Evolutionary conservation across 2,797 vertebrate species (phyloP).

Genomic region (Coluber constrictor): DNA sequence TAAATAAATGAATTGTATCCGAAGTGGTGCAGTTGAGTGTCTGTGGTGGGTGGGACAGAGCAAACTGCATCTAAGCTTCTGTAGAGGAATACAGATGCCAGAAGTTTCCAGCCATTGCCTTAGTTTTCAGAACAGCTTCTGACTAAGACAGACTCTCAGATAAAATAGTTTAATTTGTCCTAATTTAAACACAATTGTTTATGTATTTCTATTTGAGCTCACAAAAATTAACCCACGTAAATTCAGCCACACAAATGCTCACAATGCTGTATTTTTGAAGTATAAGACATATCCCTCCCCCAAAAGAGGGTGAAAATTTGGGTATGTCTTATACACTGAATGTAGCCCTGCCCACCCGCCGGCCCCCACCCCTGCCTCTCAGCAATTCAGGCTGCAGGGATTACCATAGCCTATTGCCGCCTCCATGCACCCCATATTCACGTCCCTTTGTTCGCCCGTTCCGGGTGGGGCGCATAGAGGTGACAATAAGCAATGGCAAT

Average conservation of each 20-base stretch:
- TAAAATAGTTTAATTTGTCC: background rate
- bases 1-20: conserved; percentile 3
- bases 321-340: no score
- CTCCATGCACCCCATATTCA: no score
- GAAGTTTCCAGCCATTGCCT: background rate
- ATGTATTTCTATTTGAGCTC: background rate
- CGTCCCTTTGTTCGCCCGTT: no score
- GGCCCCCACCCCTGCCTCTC: no score
- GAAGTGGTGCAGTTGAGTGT: background rate
- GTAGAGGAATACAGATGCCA: background rate
- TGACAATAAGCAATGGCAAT: no score
- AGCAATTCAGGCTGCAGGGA: no score
- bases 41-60: background rate
- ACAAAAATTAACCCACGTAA: background rate
- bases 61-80: background rate
- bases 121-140: background rate
- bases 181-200: background rate
- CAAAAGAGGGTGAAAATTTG: no score
- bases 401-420: no score
- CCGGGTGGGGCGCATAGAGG: no score
- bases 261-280: background rate
- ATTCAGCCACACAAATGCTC: background rate
- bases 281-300: no score
- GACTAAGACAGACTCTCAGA: background rate
- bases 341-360: no score